phyloP scores from a whole-genome alignment of 1,140 invertebrate species.

The Tachypleus tridentatus region DNA sequence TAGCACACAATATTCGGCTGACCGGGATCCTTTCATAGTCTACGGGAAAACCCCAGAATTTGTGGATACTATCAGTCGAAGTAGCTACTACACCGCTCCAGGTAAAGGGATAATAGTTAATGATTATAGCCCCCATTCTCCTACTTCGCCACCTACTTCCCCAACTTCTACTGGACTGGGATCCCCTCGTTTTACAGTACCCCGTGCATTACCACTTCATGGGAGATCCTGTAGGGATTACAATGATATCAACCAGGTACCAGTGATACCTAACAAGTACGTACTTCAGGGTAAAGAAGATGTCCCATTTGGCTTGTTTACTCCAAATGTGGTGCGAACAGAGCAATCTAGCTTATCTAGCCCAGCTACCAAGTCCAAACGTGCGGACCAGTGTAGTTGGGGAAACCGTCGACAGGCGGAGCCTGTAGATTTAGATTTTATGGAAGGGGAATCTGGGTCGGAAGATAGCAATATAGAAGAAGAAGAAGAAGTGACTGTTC shows the following conservation, averaged over 20 bases:
- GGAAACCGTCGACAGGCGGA: not conserved
- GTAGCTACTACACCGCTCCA: not conserved
- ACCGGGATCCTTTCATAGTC: too few relatives aligned
- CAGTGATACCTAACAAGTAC: slow-evolving; percentile 24
- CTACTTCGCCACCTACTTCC: not conserved
- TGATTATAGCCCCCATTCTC: not conserved
- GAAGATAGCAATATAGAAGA: slow-evolving; percentile 22
- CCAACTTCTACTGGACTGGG: not conserved
- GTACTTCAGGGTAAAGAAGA: slow-evolving; percentile 20
- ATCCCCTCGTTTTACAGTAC: not conserved
- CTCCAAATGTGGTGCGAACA: not conserved
- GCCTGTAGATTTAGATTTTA: not conserved
- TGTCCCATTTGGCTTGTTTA: not conserved
- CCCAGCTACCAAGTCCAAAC: not conserved
- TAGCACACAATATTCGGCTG: too few relatives aligned
- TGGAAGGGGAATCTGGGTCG: not conserved
- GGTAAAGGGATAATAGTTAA: not conserved
- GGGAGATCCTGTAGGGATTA: not conserved
- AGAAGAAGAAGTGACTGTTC: slow-evolving; percentile 32
- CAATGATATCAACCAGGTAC: slow-evolving; percentile 5
- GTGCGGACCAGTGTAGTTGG: not conserved
- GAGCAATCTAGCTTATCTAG: not conserved
- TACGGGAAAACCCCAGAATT: not conserved
- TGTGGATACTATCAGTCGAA: not conserved
- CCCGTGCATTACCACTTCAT: not conserved